Percentiles rank a stretch among this genome's conserved stretches.
Evolutionary conservation across 1,140 invertebrate species (phyloP).

Genomic region (Stenopsyche tienmushanensis): DNA sequence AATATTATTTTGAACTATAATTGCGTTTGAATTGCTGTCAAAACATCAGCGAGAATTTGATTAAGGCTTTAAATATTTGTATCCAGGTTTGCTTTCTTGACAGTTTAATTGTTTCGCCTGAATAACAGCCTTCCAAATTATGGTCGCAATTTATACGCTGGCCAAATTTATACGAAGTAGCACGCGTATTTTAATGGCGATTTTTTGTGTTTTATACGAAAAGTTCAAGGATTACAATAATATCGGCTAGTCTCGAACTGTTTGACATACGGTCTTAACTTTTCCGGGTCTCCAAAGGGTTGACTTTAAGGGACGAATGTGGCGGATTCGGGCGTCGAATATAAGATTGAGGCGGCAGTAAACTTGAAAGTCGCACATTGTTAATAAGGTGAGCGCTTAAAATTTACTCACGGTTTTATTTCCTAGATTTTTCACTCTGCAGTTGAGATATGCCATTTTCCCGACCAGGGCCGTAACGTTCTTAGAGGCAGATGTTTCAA

Average conservation of each 20-base stretch:
- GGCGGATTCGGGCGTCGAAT: background rate
- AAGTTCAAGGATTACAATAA: slow-evolving; percentile 11
- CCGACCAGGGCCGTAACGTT: slow-evolving; percentile 80
- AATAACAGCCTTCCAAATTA: background rate
- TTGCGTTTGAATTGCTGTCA: no score
- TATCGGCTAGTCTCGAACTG: no score
- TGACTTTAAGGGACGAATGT: no score
- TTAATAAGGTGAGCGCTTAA: background rate
- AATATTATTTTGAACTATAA: no score
- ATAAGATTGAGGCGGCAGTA: background rate
- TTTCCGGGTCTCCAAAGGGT: no score
- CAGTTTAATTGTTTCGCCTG: background rate
- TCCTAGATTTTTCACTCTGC: slow-evolving; percentile 75
- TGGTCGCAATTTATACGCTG: slow-evolving; percentile 2
- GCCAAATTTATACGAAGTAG: slow-evolving; percentile 7
- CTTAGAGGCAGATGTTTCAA: slow-evolving; percentile 70
- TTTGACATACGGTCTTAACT: no score
- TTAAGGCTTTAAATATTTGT: no score
- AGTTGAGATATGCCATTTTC: slow-evolving; percentile 75
- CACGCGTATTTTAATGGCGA: slow-evolving; percentile 3
- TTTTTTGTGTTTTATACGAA: slow-evolving; percentile 19
- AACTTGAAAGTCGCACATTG: background rate
- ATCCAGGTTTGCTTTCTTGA: background rate
- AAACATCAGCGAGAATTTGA: no score
- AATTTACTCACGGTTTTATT: slow-evolving; percentile 70